Conservation (phyloP, 2,797 vertebrate genomes). For the Furcifer pardalis region DNA sequence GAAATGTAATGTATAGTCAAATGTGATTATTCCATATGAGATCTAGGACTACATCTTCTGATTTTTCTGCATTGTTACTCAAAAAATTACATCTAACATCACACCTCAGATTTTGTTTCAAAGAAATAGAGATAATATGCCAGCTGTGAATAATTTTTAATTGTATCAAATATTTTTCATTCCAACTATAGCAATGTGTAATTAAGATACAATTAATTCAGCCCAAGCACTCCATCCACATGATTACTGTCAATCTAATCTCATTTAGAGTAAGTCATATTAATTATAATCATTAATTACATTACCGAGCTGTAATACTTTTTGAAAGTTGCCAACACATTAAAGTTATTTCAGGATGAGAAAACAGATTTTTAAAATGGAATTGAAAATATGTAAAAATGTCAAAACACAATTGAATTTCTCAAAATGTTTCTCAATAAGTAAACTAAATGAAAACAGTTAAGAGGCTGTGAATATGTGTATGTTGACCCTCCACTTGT, state of each 20-base stretch:
- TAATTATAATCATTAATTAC: slow-evolving; percentile 51
- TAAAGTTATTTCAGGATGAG: slow-evolving; percentile 4
- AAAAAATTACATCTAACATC: neutral
- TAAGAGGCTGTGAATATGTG: neutral
- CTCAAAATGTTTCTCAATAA: neutral
- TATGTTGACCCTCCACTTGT: neutral
- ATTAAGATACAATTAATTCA: slow-evolving; percentile 64
- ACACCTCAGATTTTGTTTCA: neutral
- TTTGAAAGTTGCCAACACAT: slow-evolving; percentile 19
- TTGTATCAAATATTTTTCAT: slow-evolving; percentile 47
- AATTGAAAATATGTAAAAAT: neutral
- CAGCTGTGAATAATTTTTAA: slow-evolving; percentile 24
- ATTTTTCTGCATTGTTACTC: neutral
- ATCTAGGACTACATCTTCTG: neutral
- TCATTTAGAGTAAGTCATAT: slow-evolving; percentile 40
- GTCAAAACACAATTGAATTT: neutral
- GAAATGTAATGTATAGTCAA: neutral
- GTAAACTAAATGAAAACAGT: neutral
- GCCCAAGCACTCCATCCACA: slow-evolving; percentile 42
- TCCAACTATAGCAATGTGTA: slow-evolving; percentile 48
- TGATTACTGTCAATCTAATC: slow-evolving; percentile 58
- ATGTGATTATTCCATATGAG: neutral
- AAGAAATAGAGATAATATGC: neutral
- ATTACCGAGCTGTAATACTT: slow-evolving; percentile 37
- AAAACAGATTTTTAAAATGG: neutral